Evolutionary conservation across 1,140 invertebrate species (phyloP).

Genomic region (Dendrolimus punctatus): DNA sequence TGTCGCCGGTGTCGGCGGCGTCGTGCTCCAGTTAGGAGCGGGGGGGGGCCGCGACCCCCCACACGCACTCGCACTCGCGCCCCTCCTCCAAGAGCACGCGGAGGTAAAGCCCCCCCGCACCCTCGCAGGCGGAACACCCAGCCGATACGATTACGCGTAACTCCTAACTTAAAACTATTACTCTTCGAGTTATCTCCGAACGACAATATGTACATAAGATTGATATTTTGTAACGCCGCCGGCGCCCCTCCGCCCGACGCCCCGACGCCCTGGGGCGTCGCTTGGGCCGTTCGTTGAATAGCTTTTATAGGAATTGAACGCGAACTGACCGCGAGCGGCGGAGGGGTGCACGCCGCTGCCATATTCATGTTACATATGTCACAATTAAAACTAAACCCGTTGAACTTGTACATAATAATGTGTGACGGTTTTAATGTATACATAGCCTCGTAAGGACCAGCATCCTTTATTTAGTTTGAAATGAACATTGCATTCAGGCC

Average conservation of each 20-base stretch:
- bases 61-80: conserved; percentile 64
- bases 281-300: conserved; percentile 23
- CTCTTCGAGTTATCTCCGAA: conserved; percentile 68
- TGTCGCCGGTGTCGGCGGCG: conserved; percentile 88
- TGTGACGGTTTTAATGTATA: conserved; percentile 59
- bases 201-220: conserved; percentile 74
- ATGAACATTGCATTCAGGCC: too few relatives aligned
- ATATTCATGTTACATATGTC: conserved; percentile 49
- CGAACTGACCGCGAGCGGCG: conserved; percentile 10
- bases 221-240: conserved; percentile 64
- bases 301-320: conserved; percentile 43
- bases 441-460: conserved; percentile 11
- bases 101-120: conserved; percentile 55
- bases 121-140: conserved; percentile 25
- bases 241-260: conserved; percentile 18
- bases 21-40: conserved; percentile 90
- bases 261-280: background rate
- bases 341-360: conserved; percentile 44
- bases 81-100: conserved; percentile 68
- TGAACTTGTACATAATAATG: conserved; percentile 61
- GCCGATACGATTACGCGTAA: conserved; percentile 14
- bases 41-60: conserved; percentile 70
- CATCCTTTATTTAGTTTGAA: too few relatives aligned
- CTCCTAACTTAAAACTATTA: conserved; percentile 26
- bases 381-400: conserved; percentile 38